These are phyloP conservation scores for Alviniconcha strummeri DNA, from an alignment of 2,888 invertebrate species.

Conservation along the genomic window DNA sequence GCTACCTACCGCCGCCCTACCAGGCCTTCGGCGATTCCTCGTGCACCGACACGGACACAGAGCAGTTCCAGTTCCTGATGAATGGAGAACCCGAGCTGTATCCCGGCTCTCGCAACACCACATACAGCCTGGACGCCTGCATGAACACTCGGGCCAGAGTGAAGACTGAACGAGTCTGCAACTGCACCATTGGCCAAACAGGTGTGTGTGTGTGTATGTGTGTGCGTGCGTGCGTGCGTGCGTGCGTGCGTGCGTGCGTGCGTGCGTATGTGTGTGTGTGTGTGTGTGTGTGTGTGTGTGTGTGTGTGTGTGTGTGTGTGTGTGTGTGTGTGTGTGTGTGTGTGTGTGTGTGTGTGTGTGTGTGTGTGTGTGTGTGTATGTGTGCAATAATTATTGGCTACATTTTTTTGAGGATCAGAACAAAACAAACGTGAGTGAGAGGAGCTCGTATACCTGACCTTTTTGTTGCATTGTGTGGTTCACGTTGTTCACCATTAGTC, in stretches of 20 bases:
- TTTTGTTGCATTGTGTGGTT: no score
- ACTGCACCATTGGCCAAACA: background rate
- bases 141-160: background rate
- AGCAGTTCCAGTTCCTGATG: background rate
- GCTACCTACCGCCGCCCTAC: background rate
- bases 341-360: no score
- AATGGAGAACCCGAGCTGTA: background rate
- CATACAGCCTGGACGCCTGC: background rate
- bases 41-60: background rate
- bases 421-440: no score
- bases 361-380: background rate
- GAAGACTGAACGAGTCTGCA: background rate
- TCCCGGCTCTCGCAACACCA: background rate
- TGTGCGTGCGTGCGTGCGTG: background rate
- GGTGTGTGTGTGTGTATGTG: background rate
- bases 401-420: no score
- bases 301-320: background rate
- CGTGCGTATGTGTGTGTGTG: no score
- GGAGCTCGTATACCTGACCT: no score
- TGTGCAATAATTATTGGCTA: background rate
- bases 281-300: no score
- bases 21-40: background rate
- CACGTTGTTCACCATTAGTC: no score
- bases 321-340: no score
- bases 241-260: no score